Evolutionary conservation across 2,113 vertebrate genomes (phyloP).

Genomic region (Pitta sordida): DNA sequence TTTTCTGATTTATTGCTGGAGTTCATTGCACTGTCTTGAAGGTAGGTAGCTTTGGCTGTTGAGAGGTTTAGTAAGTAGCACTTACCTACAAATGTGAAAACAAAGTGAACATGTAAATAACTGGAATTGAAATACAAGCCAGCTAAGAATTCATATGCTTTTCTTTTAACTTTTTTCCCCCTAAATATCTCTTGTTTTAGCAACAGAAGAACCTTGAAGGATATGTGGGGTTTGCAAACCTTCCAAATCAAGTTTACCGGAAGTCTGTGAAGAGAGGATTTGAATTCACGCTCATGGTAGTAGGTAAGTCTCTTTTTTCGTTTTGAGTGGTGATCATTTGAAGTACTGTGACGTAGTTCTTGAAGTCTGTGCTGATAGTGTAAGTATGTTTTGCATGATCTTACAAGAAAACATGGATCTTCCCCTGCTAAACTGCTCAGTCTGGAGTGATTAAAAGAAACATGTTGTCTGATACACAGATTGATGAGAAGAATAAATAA

Average conservation of each 20-base stretch:
- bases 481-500: background rate
- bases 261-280: slow-evolving; percentile 99
- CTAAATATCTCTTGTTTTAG: slow-evolving; percentile 62
- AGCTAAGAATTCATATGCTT: background rate
- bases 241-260: slow-evolving; percentile 98
- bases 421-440: background rate
- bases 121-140: background rate
- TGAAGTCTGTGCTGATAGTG: background rate
- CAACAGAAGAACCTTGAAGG: slow-evolving; percentile 99
- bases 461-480: rapidly evolving
- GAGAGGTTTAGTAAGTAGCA: background rate
- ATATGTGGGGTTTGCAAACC: slow-evolving; percentile 99
- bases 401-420: background rate
- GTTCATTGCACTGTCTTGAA: background rate
- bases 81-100: background rate
- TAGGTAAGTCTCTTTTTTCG: slow-evolving; percentile 82
- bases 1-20: background rate
- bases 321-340: background rate
- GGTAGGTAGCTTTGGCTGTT: background rate
- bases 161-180: background rate
- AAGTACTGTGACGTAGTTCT: background rate
- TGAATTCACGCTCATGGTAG: slow-evolving; percentile 99
- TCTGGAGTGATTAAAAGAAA: background rate
- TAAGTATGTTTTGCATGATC: background rate
- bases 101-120: background rate